phyloP scores from a whole-genome alignment of 2,888 invertebrate species.

The Acutogordius australiensis region DNA sequence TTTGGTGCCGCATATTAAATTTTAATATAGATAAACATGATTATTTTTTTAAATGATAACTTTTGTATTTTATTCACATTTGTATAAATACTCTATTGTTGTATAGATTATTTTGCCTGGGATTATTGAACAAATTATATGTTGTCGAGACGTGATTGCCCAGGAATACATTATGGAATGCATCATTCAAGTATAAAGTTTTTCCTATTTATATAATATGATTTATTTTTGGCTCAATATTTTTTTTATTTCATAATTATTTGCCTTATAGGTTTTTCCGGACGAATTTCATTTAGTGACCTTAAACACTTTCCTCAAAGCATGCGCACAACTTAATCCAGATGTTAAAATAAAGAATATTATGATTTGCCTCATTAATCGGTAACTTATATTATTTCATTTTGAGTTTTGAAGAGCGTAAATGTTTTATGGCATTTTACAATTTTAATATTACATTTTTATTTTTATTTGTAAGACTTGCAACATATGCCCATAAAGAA shows the following conservation, averaged over 20 bases:
- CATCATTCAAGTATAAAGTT: constrained; percentile 49
- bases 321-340: constrained; percentile 74
- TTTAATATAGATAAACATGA: too few relatives aligned
- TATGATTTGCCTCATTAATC: constrained; percentile 73
- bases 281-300: constrained; percentile 94
- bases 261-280: constrained; percentile 44
- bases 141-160: constrained; percentile 84
- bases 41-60: background rate
- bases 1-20: too few relatives aligned
- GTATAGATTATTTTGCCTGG: constrained; percentile 54
- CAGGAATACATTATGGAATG: constrained; percentile 99
- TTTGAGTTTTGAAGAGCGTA: background rate
- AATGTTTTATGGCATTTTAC: background rate
- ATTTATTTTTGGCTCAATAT: too few relatives aligned
- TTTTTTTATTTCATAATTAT: background rate
- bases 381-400: too few relatives aligned
- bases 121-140: constrained; percentile 86
- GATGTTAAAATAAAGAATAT: constrained; percentile 93
- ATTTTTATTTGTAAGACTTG: constrained; percentile 30
- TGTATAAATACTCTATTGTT: background rate
- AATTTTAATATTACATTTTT: background rate
- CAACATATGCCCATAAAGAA: constrained; percentile 43
- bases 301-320: constrained; percentile 67
- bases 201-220: too few relatives aligned
- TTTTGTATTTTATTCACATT: background rate